Conservation (phyloP, 2,888 invertebrate species). For the Oxycera nigricornis region DNA sequence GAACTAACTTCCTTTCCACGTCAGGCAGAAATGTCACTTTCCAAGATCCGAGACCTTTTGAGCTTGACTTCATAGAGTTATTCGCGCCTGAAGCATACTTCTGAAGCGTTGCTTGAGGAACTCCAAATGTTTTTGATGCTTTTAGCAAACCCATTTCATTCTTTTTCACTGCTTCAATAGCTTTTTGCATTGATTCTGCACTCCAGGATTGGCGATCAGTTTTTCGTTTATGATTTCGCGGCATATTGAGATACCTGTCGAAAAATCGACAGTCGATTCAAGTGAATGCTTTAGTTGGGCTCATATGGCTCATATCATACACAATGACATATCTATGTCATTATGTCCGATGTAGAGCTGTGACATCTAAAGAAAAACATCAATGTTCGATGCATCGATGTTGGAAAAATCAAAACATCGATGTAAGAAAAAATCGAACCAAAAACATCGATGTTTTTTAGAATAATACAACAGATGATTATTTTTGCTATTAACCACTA, state of each 20-base stretch:
- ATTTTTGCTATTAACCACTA: too few species aligned
- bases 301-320: too few species aligned
- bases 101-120: neutral
- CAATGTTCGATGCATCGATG: too few species aligned
- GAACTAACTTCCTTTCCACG: neutral
- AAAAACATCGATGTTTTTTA: too few species aligned
- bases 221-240: neutral
- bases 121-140: neutral
- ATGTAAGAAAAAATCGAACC: too few species aligned
- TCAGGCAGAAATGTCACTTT: neutral
- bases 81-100: neutral
- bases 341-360: too few species aligned
- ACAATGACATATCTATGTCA: too few species aligned
- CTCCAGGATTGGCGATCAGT: neutral
- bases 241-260: neutral
- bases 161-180: neutral
- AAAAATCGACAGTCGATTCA: neutral
- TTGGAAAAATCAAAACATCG: too few species aligned
- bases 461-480: too few species aligned
- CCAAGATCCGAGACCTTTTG: neutral
- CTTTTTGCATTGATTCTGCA: neutral
- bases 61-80: neutral
- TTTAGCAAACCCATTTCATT: neutral
- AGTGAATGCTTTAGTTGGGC: neutral
- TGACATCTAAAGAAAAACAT: too few species aligned